A percentile compares a stretch with the other conserved stretches of the same genome.
Conservation (phyloP, 2,113 vertebrate genomes). For the Danio rerio region DNA sequence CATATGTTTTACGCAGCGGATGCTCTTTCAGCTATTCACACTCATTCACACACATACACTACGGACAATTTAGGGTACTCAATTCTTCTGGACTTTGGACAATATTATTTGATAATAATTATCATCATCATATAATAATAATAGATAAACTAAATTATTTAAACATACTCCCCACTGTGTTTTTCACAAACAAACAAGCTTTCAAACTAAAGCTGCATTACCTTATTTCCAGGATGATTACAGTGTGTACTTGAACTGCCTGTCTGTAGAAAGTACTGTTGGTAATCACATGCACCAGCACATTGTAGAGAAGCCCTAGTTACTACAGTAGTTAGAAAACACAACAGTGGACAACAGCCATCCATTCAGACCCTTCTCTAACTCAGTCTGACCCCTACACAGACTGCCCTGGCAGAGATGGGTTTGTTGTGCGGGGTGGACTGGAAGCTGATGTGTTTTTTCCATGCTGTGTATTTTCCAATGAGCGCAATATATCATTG, state of each 20-base stretch:
- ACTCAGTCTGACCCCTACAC: conserved; percentile 9
- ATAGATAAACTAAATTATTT: too few species aligned
- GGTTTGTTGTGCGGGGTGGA: background rate
- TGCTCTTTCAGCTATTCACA: too few species aligned
- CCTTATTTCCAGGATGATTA: conserved; percentile 4
- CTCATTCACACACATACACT: too few species aligned
- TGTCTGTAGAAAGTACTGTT: background rate
- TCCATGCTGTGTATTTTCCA: conserved; percentile 40
- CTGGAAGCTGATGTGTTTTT: conserved; percentile 18
- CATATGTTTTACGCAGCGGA: too few species aligned
- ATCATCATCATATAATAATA: too few species aligned
- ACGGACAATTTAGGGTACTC: too few species aligned
- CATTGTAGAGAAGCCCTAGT: background rate
- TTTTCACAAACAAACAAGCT: too few species aligned
- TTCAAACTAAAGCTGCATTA: background rate
- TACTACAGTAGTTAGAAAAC: background rate
- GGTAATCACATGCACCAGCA: background rate
- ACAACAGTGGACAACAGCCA: background rate
- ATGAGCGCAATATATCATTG: conserved; percentile 24
- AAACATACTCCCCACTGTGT: too few species aligned
- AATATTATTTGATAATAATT: too few species aligned
- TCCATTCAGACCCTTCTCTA: conserved; percentile 22
- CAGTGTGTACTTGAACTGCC: background rate
- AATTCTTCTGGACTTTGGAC: too few species aligned
- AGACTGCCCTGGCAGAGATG: background rate